These are phyloP conservation scores for Corythaixoides concolor DNA, from an alignment of 2,113 vertebrate genomes.

Conservation along the genomic window DNA sequence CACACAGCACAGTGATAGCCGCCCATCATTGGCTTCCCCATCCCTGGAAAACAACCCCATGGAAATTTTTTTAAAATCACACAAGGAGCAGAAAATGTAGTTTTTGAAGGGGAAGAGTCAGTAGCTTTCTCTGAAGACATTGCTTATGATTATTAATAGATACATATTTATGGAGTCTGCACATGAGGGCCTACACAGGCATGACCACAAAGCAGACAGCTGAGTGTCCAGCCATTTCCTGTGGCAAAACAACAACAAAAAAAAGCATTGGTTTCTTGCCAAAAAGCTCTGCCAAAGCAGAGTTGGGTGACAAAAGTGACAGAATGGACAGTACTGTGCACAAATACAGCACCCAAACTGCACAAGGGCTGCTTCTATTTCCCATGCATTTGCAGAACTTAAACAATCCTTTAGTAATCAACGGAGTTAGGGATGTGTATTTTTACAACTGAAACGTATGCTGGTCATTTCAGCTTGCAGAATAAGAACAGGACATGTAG, in stretches of 20 bases:
- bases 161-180: background rate
- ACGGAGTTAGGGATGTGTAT: background rate
- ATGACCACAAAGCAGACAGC: background rate
- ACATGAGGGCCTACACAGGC: background rate
- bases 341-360: accelerated
- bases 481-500: background rate
- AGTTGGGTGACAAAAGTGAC: background rate
- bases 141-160: background rate
- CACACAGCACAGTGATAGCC: background rate
- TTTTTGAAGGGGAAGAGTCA: background rate
- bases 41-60: background rate
- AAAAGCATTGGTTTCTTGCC: background rate
- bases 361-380: background rate
- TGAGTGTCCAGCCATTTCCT: background rate
- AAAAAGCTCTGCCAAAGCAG: background rate
- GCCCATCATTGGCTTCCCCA: background rate
- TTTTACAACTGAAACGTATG: background rate
- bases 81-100: background rate
- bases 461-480: background rate
- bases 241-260: background rate
- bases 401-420: background rate
- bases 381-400: background rate
- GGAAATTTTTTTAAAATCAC: background rate
- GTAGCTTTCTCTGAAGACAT: background rate
- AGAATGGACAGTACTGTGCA: background rate